Evolutionary conservation across 2,797 vertebrate genomes (phyloP).

Genomic region (Argyrosomus regius): DNA sequence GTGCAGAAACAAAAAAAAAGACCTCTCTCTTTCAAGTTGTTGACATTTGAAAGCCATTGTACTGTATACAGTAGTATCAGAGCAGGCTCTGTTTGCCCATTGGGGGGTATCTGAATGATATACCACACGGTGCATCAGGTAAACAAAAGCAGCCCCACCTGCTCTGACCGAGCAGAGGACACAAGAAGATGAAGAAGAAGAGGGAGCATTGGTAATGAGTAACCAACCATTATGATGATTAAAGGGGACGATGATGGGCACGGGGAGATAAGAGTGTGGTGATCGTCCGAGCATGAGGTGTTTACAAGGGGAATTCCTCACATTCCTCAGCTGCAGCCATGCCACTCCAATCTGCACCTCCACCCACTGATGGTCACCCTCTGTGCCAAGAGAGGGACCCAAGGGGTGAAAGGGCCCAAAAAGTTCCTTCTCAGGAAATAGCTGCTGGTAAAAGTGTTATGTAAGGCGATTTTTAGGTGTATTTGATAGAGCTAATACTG

Average conservation of each 20-base stretch:
- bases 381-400: constrained; percentile 60
- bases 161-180: constrained; percentile 31
- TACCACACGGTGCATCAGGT: constrained; percentile 52
- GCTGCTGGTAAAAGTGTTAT: constrained; percentile 36
- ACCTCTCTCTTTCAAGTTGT: constrained; percentile 44
- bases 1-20: constrained; percentile 37
- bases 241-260: constrained; percentile 67
- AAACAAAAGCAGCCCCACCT: constrained; percentile 58
- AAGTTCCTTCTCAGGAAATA: constrained; percentile 24
- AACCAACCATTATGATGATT: constrained; percentile 74
- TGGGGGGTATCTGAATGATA: constrained; percentile 46
- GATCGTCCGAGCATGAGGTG: constrained; percentile 76
- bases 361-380: constrained; percentile 72
- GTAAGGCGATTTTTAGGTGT: constrained; percentile 37
- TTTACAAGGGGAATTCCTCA: constrained; percentile 85
- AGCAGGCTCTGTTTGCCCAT: constrained; percentile 48
- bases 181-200: constrained; percentile 49
- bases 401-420: constrained; percentile 30
- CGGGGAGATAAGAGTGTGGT: constrained; percentile 77
- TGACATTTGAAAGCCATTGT: constrained; percentile 67
- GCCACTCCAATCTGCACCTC: constrained; percentile 79
- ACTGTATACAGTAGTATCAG: constrained; percentile 42
- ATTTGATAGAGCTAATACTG: constrained; percentile 32
- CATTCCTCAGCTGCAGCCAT: constrained; percentile 83
- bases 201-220: constrained; percentile 59